phyloP scores from a whole-genome alignment of 2,888 invertebrate genomes.

The Parasteatoda lunata region DNA sequence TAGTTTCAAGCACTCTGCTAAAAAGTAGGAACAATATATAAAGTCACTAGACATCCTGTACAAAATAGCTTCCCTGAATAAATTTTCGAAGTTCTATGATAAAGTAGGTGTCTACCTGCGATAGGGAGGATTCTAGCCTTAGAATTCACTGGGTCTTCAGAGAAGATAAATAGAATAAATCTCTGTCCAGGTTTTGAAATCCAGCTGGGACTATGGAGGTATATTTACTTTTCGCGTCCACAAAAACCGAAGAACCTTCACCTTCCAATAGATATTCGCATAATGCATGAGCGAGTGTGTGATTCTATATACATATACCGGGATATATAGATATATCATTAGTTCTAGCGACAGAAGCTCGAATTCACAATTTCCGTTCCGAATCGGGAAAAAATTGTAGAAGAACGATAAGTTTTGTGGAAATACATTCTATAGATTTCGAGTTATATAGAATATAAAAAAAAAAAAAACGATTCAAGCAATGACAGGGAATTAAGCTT shows the following conservation, averaged over 20 bases:
- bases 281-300: constrained; percentile 24
- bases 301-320: constrained; percentile 5
- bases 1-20: neutral
- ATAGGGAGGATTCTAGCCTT: neutral
- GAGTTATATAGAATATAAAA: too few relatives aligned
- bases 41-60: constrained; percentile 37
- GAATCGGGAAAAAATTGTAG: neutral
- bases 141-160: neutral
- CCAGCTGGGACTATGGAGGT: constrained; percentile 24
- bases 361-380: neutral
- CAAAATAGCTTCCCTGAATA: constrained; percentile 34
- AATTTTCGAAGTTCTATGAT: constrained; percentile 9
- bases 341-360: neutral
- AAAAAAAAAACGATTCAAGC: too few relatives aligned
- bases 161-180: constrained; percentile 48
- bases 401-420: neutral
- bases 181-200: constrained; percentile 26
- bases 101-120: neutral
- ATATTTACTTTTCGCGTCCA: constrained; percentile 20
- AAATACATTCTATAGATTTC: neutral
- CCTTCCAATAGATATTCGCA: constrained; percentile 20
- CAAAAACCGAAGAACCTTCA: constrained; percentile 2
- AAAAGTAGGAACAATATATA: constrained; percentile 10
- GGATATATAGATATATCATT: constrained; percentile 29
- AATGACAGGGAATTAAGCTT: too few relatives aligned